Percentiles rank a stretch among this genome's conserved stretches.
Conservation (phyloP, 2,888 invertebrate species). For the Ormyrus labotus region DNA sequence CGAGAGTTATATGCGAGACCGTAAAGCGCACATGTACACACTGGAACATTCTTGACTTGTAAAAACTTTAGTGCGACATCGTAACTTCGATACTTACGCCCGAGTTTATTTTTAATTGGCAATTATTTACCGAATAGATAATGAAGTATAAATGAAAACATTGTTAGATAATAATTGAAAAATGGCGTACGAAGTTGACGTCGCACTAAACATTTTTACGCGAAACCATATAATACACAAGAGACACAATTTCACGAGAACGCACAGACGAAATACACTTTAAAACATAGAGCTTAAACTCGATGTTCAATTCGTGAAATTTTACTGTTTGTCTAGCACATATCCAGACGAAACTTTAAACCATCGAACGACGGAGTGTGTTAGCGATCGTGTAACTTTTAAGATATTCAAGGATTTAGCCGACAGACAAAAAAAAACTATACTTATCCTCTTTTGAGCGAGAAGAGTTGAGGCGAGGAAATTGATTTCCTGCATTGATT, state of each 20-base stretch:
- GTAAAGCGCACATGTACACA: neutral
- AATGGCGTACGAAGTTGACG: too few species aligned
- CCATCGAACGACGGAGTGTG: slow-evolving; percentile 1
- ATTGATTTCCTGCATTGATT: too few species aligned
- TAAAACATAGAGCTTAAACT: slow-evolving; percentile 43
- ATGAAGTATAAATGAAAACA: too few species aligned
- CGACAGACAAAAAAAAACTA: too few species aligned
- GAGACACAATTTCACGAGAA: neutral
- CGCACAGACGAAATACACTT: neutral
- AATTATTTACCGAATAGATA: too few species aligned
- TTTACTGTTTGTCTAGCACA: slow-evolving; percentile 46
- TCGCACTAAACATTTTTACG: too few species aligned
- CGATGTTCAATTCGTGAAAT: slow-evolving; percentile 60
- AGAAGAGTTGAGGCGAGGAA: too few species aligned
- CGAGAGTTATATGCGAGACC: neutral
- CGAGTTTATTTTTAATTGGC: too few species aligned
- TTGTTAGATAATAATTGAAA: too few species aligned
- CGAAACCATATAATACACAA: too few species aligned
- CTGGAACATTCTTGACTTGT: neutral
- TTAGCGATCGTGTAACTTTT: neutral
- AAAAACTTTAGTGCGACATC: neutral
- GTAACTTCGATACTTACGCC: neutral
- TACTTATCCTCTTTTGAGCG: too few species aligned
- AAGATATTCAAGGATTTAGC: neutral
- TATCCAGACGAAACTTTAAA: slow-evolving; percentile 17